Base-by-base conservation (phyloP, 2,888 invertebrate species). In the Philaethria dido region DNA sequence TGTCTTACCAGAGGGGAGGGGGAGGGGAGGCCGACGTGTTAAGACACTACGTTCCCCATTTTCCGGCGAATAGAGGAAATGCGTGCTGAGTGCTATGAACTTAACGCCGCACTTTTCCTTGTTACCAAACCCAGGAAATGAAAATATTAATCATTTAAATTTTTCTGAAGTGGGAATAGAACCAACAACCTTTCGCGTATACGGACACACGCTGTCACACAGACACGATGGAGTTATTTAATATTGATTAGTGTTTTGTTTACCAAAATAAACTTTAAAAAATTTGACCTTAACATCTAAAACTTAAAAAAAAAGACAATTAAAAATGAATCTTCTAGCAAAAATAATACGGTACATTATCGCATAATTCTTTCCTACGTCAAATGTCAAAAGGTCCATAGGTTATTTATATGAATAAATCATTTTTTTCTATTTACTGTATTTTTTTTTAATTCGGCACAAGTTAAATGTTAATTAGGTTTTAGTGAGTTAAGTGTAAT, bases 381-480 rank as follows among this genome's bases (percentile, higher is more conserved):
- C 29, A 33, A 29, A 52, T 33, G 45, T 45, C 29, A 29, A 22
- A 42, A 25, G n/a, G 57, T n/a, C 5, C 57, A 57, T 6, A 57
- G 57, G 20, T 57, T 2, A 39, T 25, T 25, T 18, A 39, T 20
- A 8, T 20, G 55, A 57, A 57, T 57, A 25, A 11, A 39, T 57
- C 22, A 42, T 33, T 42, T 57, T 57, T 55, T 55, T 54, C 39
- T 20, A 13, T 39, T 33, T 39, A 20, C 20, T 5, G 5, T 13
- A 39, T 39, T 39, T 39, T 36, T 55, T 39, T 22, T n/a, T 9
- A 39, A 42, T 42, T 22, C 9, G 42, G n/a, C 22, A 4, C 25
- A 42, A 22, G 42, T 42, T 11, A 25, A 57, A 57, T 57, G 42
- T 22, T 42, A 42, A 57, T 57, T n/a, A 42, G 42, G 42, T 42